Evolutionary conservation across 1,140 invertebrate species (phyloP), one percentile per base, ranked within the genome.

Genomic region (Heliconius hermathena): DNA sequence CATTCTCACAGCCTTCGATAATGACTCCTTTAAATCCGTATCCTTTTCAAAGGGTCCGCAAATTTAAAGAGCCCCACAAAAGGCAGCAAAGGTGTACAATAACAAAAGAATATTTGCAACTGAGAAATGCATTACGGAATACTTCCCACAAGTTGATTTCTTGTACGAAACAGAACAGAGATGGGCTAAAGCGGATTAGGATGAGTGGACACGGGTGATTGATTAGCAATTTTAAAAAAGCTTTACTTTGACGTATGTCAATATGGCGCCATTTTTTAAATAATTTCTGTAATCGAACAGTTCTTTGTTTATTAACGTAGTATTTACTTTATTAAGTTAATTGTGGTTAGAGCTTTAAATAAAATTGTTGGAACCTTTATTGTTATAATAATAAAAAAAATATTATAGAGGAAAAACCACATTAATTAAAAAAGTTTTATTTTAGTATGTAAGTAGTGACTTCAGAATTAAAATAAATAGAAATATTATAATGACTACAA

Each of bases 91-190:
- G 90, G 89, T 91, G 89, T 85, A 82, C 73, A 54, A 73, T 71
- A 73, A 83, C 84, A 91, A 90, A 87, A 83, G 80, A 80, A 79
- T 80, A 83, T 85, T 84, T 84, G 84, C 78, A 87, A 92, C 88
- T 93, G 91, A 91, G 91, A 93, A 93, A 88, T 88, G 79, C 77
- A 80, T 82, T 81, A 76, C 73, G 81, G 78, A 82, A 84, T 81
- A 85, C 77, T 93, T 93, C 91, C 91, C 91, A 93, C 89, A 91
- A 89, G 76, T 77, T 20, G 71, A 81, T 84, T 87, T 89, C 83
- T 87, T 85, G 66, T 46, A 52, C 57, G 78, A 73, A 52, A 38
- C 71, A 71, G 76, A 71, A 60, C 57, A 71, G 29, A 38, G 29
- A 29, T 66, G 13, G 60, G 26, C 60, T 49, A 74, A 77, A 81